Evolutionary conservation across 2,113 vertebrate genomes (phyloP).

Genomic region (Leptosomus discolor): DNA sequence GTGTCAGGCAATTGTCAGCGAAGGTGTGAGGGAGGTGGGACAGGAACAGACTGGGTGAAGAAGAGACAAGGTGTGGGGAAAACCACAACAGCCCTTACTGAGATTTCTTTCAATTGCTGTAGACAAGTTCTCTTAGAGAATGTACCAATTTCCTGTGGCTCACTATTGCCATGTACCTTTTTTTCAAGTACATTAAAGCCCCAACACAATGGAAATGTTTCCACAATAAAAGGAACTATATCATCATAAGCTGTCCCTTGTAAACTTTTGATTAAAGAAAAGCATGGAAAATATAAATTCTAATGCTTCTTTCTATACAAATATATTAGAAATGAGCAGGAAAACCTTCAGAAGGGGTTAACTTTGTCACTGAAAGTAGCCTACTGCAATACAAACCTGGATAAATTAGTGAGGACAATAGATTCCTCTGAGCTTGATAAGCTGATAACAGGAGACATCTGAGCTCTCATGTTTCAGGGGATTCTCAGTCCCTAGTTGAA

Average conservation of each 20-base stretch:
- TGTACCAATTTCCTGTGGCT: not conserved
- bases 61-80: not conserved
- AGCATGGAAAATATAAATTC: not conserved
- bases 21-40: not conserved
- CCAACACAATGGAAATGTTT: not conserved
- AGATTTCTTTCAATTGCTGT: not conserved
- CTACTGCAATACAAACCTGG: not conserved
- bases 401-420: not conserved
- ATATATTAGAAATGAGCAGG: not conserved
- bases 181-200: not conserved
- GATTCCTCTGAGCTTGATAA: slow-evolving; percentile 13
- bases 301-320: not conserved
- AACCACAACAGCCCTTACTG: not conserved
- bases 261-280: not conserved
- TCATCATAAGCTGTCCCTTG: not conserved
- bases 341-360: not conserved
- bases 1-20: not conserved
- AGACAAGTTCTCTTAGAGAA: not conserved
- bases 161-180: not conserved
- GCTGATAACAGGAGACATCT: not conserved
- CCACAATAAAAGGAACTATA: not conserved
- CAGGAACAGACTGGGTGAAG: not conserved
- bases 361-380: not conserved
- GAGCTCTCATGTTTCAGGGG: not conserved
- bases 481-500: not conserved